Evolutionary conservation across 2,888 invertebrate species (phyloP), one percentile per base, ranked within the genome.

Genomic region (Barypeithes pellucidus): DNA sequence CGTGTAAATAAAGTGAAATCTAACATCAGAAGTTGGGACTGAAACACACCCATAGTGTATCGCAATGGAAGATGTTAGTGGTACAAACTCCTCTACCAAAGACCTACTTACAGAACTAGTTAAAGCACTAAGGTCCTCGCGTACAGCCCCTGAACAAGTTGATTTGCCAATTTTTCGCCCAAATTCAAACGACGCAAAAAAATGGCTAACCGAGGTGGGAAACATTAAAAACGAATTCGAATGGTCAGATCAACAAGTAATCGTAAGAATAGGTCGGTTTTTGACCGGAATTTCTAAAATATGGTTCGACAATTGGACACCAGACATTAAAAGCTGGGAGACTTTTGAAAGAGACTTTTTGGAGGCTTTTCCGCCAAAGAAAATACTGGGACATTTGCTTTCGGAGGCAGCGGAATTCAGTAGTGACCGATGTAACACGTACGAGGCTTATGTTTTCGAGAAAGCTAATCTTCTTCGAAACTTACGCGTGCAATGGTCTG

Each of bases 321-420:
- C 78, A 20, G 68, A 68, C 16, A 61, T 62, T 14, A 72, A 73
- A 70, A 61, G n/a, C n/a, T n/a, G n/a, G n/a, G n/a, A n/a, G n/a
- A n/a, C n/a, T n/a, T n/a, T n/a, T n/a, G n/a, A n/a, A n/a, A n/a
- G n/a, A n/a, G n/a, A n/a, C n/a, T n/a, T n/a, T n/a, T n/a, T n/a
- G n/a, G n/a, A n/a, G n/a, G 77, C 79, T 20, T 79, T 80, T 74
- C 79, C 79, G 18, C 73, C 67, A 0, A 75, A 69, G 45, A 62
- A 63, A 39, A 78, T 71, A 75, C 59, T 79, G 14, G 78, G 79
- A 39, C 62, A 70, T 3, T 76, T 79, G 33, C 60, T 79, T 16
- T 45, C 22, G 8, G 76, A 79, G n/a, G 78, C 79, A 5, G 74
- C 75, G 9, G 33, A 12, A 9, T 79, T 74, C 39, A 73, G 68